A percentile compares a stretch with the other conserved stretches of the same genome.
These are phyloP conservation scores for Pterobdella sp. DNA, from an alignment of 2,888 invertebrate species.

Conservation along the genomic window DNA sequence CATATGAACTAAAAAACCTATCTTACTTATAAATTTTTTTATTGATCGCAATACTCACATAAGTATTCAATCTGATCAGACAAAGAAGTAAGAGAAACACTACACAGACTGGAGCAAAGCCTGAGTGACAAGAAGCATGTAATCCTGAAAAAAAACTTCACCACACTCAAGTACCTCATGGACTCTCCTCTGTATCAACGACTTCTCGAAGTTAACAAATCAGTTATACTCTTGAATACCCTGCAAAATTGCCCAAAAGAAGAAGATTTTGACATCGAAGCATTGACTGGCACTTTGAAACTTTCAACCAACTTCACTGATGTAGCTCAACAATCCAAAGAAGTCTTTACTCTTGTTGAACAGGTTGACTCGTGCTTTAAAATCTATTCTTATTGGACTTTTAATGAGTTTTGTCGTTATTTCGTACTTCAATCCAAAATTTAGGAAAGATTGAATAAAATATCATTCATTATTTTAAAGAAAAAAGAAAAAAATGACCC, in stretches of 20 bases:
- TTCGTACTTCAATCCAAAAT: too few species aligned
- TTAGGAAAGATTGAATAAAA: too few species aligned
- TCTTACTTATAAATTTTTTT: too few species aligned
- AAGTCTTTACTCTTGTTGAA: not conserved
- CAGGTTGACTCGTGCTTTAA: too few species aligned
- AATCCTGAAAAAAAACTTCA: conserved; percentile 61
- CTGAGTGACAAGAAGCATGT: conserved; percentile 23
- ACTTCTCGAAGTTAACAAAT: conserved; percentile 52
- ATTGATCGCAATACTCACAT: too few species aligned
- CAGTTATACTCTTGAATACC: not conserved
- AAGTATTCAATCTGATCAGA: conserved; percentile 3
- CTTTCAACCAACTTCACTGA: conserved; percentile 43
- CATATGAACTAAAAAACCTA: too few species aligned
- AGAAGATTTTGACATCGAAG: conserved; percentile 76
- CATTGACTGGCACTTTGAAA: conserved; percentile 65
- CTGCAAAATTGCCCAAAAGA: conserved; percentile 12
- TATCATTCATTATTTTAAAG: too few species aligned
- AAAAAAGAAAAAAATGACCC: too few species aligned
- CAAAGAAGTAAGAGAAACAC: conserved; percentile 9
- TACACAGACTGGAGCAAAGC: conserved; percentile 12
- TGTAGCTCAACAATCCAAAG: not conserved
- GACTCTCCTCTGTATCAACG: conserved; percentile 85
- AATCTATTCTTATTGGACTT: too few species aligned
- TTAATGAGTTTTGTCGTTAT: too few species aligned
- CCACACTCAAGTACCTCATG: conserved; percentile 68